Evolutionary conservation across 2,797 vertebrate genomes (phyloP), one percentile per base, ranked within the genome.

Genomic region (Karalla daura): DNA sequence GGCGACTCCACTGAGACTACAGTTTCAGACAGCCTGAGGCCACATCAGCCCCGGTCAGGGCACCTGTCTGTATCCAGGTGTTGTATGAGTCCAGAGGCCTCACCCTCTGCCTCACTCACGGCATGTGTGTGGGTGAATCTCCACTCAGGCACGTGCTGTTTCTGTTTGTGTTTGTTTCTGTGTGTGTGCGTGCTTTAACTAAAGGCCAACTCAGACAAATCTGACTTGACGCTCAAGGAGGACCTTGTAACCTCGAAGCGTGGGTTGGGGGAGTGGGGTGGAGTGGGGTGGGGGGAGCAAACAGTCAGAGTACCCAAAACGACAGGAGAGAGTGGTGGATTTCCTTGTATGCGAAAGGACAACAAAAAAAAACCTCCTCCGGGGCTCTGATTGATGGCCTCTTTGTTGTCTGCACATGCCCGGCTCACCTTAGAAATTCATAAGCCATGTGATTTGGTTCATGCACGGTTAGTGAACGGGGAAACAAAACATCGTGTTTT

Each of bases 201-300:
- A 80, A 86, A 86, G 86, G 83, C 80, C 80, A 88, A 74, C 71
- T 5, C 21, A 72, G 82, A 88, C 73, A 83, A 83, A 90, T 86
- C 36, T 32, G 49, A 81, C 75, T 76, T 6, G 81, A 88, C 87
- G 80, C 67, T 45, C 28, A 45, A 80, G 63, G 20, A 72, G 24
- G 76, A 81, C 76, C 68, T 18, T 1, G 18, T 50, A 51, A 85
- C 84, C 85, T 71, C n/a, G 10, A 60, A 17, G n/a, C n/a, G n/a
- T n/a, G n/a, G n/a, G n/a, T n/a, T n/a, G n/a, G n/a, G n/a, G n/a
- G n/a, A n/a, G n/a, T n/a, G n/a, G n/a, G n/a, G n/a, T n/a, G n/a
- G n/a, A n/a, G 25, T 52, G 73, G 76, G 66, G 44, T 58, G 55
- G 52, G 41, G 58, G 47, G 1, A 28, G 43, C 82, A 70, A 74